Conservation (phyloP, 2,888 invertebrate species). For the Carabus problematicus region DNA sequence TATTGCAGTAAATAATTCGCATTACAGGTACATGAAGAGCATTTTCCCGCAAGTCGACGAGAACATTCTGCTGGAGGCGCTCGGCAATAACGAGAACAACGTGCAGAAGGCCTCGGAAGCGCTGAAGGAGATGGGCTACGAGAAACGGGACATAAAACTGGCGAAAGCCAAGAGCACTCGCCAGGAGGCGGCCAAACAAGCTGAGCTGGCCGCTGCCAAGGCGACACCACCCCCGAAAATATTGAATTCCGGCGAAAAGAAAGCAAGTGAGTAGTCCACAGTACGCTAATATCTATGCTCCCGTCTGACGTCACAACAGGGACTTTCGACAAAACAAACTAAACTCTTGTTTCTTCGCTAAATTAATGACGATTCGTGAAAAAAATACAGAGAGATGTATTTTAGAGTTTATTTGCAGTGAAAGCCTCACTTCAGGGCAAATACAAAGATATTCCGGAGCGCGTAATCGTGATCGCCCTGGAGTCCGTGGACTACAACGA, state of each 20-base stretch:
- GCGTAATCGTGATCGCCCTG: constrained; percentile 82
- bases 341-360: no score
- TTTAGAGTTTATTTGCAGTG: constrained; percentile 63
- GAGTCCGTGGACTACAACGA: constrained; percentile 90
- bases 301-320: no score
- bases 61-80: constrained; percentile 81
- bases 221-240: constrained; percentile 67
- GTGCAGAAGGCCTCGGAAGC: constrained; percentile 88
- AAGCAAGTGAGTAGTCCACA: constrained; percentile 69
- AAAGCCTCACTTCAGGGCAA: constrained; percentile 73
- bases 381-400: neutral
- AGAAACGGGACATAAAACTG: constrained; percentile 74
- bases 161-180: constrained; percentile 60
- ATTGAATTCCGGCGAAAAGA: constrained; percentile 74
- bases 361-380: no score
- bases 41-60: constrained; percentile 92
- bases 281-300: no score
- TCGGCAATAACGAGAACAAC: constrained; percentile 88
- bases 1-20: constrained; percentile 45
- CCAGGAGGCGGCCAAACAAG: constrained; percentile 41
- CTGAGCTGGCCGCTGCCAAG: constrained; percentile 45
- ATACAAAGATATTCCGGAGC: constrained; percentile 78
- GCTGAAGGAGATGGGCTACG: constrained; percentile 80
- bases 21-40: constrained; percentile 84
- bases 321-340: no score